Conservation (phyloP, 2,888 invertebrate species). For the Cheilosia impressa region DNA sequence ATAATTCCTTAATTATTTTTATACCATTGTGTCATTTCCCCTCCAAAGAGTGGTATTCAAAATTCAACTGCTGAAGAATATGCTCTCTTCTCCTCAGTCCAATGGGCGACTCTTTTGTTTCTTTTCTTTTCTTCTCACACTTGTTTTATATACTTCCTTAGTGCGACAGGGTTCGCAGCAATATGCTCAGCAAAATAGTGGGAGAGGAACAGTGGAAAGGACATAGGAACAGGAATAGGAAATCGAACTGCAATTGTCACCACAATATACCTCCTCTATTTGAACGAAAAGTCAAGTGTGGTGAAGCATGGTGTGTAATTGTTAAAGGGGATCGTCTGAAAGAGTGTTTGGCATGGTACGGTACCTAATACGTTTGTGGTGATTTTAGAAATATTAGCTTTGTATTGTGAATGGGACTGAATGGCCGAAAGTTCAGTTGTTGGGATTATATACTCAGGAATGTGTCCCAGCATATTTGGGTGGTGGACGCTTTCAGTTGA, state of each 20-base stretch:
- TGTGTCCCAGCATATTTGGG: slow-evolving; percentile 22
- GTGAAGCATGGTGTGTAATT: slow-evolving; percentile 32
- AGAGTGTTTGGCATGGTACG: not conserved
- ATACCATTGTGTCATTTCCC: not conserved
- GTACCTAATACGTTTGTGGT: not conserved
- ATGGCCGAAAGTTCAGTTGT: slow-evolving; percentile 25
- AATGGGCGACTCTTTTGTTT: not conserved
- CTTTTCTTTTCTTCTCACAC: slow-evolving; percentile 15
- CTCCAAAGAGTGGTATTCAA: not conserved
- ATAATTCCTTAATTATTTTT: slow-evolving; percentile 2
- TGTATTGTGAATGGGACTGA: slow-evolving; percentile 40
- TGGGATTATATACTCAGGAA: not conserved
- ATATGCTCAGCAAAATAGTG: not conserved
- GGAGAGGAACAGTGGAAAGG: not conserved
- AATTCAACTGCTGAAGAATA: not conserved
- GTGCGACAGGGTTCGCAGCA: slow-evolving; percentile 8
- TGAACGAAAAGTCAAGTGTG: slow-evolving; percentile 5
- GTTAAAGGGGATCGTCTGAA: slow-evolving; percentile 1
- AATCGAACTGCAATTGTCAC: slow-evolving; percentile 25
- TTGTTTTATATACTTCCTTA: not conserved
- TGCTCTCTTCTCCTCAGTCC: slow-evolving; percentile 15
- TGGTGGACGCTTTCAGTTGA: slow-evolving; percentile 31
- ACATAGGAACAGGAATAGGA: not conserved
- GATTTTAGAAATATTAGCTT: slow-evolving; percentile 1
- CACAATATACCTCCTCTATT: not conserved